These are phyloP conservation scores for Leuctra nigra DNA, from an alignment of 2,888 invertebrate genomes.

Conservation along the genomic window DNA sequence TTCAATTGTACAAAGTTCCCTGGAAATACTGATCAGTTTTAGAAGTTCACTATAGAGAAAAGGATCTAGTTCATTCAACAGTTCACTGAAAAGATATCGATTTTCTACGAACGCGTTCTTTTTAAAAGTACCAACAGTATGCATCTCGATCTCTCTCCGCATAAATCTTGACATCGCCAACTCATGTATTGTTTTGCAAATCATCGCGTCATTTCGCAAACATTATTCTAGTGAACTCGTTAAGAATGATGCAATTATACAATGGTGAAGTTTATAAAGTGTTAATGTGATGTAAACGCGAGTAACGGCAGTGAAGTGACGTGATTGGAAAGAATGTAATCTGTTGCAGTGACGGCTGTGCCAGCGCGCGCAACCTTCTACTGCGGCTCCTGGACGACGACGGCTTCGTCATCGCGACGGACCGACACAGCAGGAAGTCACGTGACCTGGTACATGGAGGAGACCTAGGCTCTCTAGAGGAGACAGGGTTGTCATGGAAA, in stretches of 20 bases:
- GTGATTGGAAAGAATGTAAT: background rate
- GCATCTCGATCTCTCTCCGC: too few relatives aligned
- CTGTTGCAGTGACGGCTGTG: constrained; percentile 38
- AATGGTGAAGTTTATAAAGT: background rate
- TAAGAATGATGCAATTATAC: background rate
- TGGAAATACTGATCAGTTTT: too few relatives aligned
- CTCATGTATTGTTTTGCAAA: too few relatives aligned
- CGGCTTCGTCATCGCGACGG: constrained; percentile 45
- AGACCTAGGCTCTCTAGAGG: too few relatives aligned
- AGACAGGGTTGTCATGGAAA: too few relatives aligned
- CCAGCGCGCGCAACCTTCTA: constrained; percentile 38
- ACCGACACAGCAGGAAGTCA: constrained; percentile 41
- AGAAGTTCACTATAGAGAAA: too few relatives aligned
- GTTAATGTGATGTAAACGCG: background rate
- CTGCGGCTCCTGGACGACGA: constrained; percentile 41
- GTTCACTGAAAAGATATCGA: too few relatives aligned
- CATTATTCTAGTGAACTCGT: background rate
- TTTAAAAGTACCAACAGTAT: too few relatives aligned
- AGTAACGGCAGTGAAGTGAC: background rate
- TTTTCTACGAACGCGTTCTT: too few relatives aligned
- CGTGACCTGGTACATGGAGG: constrained; percentile 44
- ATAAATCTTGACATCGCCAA: too few relatives aligned
- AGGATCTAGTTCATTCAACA: too few relatives aligned
- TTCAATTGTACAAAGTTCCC: too few relatives aligned
- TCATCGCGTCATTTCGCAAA: background rate